These are phyloP conservation scores for Hydropotes inermis DNA, from an alignment of 2,113 vertebrate genomes.

Conservation along the genomic window DNA sequence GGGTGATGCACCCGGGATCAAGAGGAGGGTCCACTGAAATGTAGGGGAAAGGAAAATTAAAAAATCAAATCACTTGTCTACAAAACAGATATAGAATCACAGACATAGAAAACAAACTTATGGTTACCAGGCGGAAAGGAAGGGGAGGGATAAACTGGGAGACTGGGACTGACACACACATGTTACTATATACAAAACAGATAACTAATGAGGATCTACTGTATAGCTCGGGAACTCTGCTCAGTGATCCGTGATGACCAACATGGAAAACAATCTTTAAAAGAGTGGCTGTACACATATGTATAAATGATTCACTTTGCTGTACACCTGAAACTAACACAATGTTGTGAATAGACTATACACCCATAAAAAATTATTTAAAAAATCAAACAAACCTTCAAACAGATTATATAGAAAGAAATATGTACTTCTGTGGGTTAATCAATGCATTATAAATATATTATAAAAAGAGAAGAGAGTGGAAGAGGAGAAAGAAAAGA, in stretches of 20 bases:
- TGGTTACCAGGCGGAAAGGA: neutral
- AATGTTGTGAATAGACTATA: neutral
- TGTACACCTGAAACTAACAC: neutral
- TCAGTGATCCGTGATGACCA: neutral
- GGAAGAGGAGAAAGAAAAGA: neutral
- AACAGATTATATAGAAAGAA: neutral
- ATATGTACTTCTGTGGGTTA: neutral
- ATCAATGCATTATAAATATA: neutral
- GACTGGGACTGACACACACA: neutral
- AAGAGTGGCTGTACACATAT: neutral
- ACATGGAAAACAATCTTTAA: neutral
- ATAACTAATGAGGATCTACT: neutral
- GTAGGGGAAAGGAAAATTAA: neutral
- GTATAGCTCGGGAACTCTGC: neutral
- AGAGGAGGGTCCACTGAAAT: neutral
- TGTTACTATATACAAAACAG: neutral
- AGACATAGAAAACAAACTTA: neutral
- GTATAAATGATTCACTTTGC: neutral
- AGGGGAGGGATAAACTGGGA: neutral
- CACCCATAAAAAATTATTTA: neutral
- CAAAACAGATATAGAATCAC: neutral
- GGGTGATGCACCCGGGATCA: neutral
- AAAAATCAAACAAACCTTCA: neutral
- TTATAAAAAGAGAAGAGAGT: neutral
- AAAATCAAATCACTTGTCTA: neutral